Evolutionary conservation across 2,113 vertebrate species (phyloP), one percentile per base, ranked within the genome.

Genomic region (Galbula dea): DNA sequence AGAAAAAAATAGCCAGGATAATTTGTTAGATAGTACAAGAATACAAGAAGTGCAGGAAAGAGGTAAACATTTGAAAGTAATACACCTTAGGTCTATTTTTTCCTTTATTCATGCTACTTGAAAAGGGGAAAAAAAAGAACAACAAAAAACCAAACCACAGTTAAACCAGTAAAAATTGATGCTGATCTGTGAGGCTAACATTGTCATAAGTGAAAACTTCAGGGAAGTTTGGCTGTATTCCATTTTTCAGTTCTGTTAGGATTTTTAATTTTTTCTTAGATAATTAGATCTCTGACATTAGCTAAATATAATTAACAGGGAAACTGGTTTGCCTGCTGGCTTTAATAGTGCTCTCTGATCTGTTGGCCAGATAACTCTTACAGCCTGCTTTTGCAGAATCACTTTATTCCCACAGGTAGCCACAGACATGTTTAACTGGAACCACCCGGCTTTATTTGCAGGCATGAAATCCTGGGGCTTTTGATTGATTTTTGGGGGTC

Each of bases 261-360:
- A 89, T 52, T 81, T 93, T 84, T 86, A 73, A 67, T 90, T 95
- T 84, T 82, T 95, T 83, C 71, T 93, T 86, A 29, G 55, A 37
- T 96, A 95, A 96, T 95, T 94, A 95, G 90, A 69, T 95, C 76
- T 93, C 90, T 94, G 89, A 95, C 61, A 96, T 91, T 88, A 93
- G 90, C 71, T 0, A 10, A 46, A 67, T 55, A 88, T 86, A 94
- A 91, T 95, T 96, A 96, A 94, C 66, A 93, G 43, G 68, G 90
- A 86, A 94, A 83, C 77, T 71, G 51, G 48, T 62, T 93, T 91
- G 43, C 68, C 30, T 78, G 76, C 76, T 71, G 90, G 27, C 85
- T 86, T 6, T 77, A 91, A 94, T 86, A 91, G 75, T 52, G 49
- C 68, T 72, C 59, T 80, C 88, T 94, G 85, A 91, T 89, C 63